Conservation (phyloP, 2,888 invertebrate genomes). For the Phorcus lineatus region DNA sequence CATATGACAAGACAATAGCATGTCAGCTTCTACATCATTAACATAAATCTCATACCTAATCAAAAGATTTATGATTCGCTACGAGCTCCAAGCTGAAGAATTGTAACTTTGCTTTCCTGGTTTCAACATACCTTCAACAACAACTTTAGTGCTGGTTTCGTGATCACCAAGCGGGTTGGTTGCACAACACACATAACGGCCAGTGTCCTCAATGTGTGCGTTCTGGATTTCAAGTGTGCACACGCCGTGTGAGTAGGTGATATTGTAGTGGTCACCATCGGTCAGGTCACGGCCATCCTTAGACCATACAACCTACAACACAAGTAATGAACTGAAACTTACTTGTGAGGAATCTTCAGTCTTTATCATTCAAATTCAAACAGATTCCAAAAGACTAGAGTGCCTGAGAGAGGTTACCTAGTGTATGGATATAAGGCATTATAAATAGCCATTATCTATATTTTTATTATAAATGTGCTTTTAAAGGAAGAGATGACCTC, state of each 20-base stretch:
- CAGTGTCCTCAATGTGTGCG: constrained; percentile 95
- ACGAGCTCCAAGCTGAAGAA: neutral
- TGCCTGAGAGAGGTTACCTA: too few species aligned
- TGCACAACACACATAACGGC: constrained; percentile 95
- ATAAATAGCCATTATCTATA: too few species aligned
- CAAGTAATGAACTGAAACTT: neutral
- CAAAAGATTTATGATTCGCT: neutral
- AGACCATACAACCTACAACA: constrained; percentile 79
- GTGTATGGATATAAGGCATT: too few species aligned
- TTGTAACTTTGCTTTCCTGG: neutral
- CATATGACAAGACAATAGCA: too few species aligned
- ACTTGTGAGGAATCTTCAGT: neutral
- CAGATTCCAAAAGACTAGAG: too few species aligned
- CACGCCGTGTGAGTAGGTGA: constrained; percentile 94
- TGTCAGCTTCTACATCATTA: neutral
- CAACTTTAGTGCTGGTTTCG: constrained; percentile 90
- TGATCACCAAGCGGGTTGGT: constrained; percentile 95
- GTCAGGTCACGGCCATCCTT: constrained; percentile 95
- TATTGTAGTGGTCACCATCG: constrained; percentile 86
- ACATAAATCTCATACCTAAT: neutral
- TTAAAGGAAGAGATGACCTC: too few species aligned
- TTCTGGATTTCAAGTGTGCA: constrained; percentile 97
- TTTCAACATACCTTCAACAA: constrained; percentile 65
- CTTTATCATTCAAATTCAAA: too few species aligned
- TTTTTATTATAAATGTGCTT: too few species aligned